Conservation (phyloP, 2,888 invertebrate genomes). For the Rotaria sp. region DNA sequence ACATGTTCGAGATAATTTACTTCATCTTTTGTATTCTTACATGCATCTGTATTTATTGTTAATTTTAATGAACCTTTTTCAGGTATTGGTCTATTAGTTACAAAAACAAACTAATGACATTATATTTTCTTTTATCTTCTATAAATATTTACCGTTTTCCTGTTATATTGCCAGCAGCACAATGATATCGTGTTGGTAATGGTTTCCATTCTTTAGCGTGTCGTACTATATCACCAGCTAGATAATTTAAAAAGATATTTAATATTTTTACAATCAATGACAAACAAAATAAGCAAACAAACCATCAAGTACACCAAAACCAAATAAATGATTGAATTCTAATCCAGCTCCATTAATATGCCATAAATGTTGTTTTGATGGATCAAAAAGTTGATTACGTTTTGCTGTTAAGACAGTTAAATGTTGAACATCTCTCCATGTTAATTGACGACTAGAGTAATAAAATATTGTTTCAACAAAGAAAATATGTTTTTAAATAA, state of each 20-base stretch:
- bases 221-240: slow-evolving; percentile 93
- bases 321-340: slow-evolving; percentile 96
- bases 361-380: slow-evolving; percentile 93
- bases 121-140: slow-evolving; percentile 46
- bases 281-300: background rate
- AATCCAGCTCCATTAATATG: slow-evolving; percentile 97
- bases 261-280: background rate
- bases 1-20: slow-evolving; percentile 95
- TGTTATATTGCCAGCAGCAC: slow-evolving; percentile 80
- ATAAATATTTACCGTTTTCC: slow-evolving; percentile 64
- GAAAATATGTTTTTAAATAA: background rate
- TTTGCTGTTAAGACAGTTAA: slow-evolving; percentile 93
- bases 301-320: slow-evolving; percentile 84
- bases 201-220: slow-evolving; percentile 88
- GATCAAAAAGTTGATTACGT: slow-evolving; percentile 91
- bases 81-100: slow-evolving; percentile 60
- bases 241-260: background rate
- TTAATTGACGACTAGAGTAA: slow-evolving; percentile 69
- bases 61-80: slow-evolving; percentile 70
- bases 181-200: slow-evolving; percentile 91
- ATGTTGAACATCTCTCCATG: slow-evolving; percentile 97
- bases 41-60: slow-evolving; percentile 82
- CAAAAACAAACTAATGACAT: background rate
- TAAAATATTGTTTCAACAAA: too few species aligned
- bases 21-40: slow-evolving; percentile 70